phyloP scores from a whole-genome alignment of 2,113 vertebrate species.

The Dasypus novemcinctus region DNA sequence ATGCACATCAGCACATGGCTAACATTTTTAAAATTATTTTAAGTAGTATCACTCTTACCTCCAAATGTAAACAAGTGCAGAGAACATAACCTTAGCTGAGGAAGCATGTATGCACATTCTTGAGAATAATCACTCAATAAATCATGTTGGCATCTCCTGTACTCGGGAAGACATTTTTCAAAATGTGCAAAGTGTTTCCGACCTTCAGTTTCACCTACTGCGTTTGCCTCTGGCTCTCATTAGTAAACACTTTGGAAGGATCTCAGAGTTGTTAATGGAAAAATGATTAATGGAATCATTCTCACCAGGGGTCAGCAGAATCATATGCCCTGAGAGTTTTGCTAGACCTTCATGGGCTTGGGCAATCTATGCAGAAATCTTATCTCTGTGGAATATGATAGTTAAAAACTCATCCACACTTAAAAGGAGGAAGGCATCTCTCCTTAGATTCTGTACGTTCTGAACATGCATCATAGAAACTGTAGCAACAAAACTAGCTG shows the following conservation, averaged over 20 bases:
- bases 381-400: not conserved
- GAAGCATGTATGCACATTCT: not conserved
- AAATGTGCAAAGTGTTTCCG: not conserved
- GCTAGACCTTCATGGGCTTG: not conserved
- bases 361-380: constrained; percentile 13
- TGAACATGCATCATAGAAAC: not conserved
- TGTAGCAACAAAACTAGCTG: not conserved
- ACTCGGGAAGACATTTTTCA: not conserved
- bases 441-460: not conserved
- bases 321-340: not conserved
- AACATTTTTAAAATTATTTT: not conserved
- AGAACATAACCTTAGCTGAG: not conserved
- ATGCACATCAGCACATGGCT: not conserved
- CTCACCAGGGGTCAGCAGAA: constrained; percentile 44
- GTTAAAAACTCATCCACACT: not conserved
- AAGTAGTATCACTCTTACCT: not conserved
- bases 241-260: constrained; percentile 67
- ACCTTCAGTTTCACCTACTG: constrained; percentile 44
- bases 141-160: not conserved
- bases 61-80: not conserved
- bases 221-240: constrained; percentile 63
- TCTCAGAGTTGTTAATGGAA: constrained; percentile 60
- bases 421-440: not conserved
- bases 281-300: constrained; percentile 68
- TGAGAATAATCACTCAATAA: not conserved